These are phyloP conservation scores for Nomada ruficornis DNA, from an alignment of 2,888 invertebrate species.

Conservation along the genomic window DNA sequence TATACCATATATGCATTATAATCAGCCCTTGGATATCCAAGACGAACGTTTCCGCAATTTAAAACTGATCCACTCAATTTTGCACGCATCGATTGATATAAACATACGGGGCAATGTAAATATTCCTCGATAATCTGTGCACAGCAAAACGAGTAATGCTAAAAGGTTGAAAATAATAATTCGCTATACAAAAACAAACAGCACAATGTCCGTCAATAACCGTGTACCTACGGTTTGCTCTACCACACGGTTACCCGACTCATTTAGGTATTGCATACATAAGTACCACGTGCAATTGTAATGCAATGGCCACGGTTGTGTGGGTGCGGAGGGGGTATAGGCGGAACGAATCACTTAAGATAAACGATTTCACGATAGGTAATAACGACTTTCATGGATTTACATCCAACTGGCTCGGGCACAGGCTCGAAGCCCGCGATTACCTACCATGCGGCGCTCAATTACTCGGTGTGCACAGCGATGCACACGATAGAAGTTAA, in stretches of 20 bases:
- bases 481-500: slow-evolving; percentile 19
- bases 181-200: background rate
- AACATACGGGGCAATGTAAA: too few relatives aligned
- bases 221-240: too few relatives aligned
- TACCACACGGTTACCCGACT: too few relatives aligned
- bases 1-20: too few relatives aligned
- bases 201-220: background rate
- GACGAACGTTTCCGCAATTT: too few relatives aligned
- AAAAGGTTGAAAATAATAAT: too few relatives aligned
- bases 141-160: too few relatives aligned
- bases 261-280: background rate
- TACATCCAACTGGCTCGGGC: slow-evolving; percentile 25
- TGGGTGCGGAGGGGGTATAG: background rate
- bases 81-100: too few relatives aligned
- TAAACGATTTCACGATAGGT: slow-evolving; percentile 50
- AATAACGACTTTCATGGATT: slow-evolving; percentile 50
- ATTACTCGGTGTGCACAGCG: slow-evolving; percentile 24
- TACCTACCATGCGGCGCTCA: slow-evolving; percentile 37
- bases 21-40: too few relatives aligned
- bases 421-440: slow-evolving; percentile 13
- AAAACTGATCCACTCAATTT: too few relatives aligned
- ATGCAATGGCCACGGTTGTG: background rate
- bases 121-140: too few relatives aligned
- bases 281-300: slow-evolving; percentile 33
- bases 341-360: slow-evolving; percentile 41